A percentile compares a stretch with the other conserved stretches of the same genome.
These are phyloP conservation scores for Nyctibius grandis DNA, from an alignment of 2,797 vertebrate genomes.

Conservation along the genomic window DNA sequence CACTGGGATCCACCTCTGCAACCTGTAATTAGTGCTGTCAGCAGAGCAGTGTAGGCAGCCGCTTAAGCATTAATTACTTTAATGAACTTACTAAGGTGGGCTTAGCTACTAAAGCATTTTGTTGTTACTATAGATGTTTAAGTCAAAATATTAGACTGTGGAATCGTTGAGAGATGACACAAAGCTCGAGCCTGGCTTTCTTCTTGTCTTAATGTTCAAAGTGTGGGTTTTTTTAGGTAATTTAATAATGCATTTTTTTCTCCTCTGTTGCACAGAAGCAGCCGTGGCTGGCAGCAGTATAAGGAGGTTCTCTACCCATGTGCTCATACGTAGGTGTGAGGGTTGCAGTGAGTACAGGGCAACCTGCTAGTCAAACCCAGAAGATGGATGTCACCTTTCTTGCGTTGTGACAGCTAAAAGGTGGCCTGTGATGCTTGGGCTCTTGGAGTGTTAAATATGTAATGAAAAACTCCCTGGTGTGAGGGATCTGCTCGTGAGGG, in stretches of 20 bases:
- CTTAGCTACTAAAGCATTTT: slow-evolving; percentile 53
- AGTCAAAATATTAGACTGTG: not conserved
- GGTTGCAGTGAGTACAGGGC: not conserved
- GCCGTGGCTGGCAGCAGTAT: not conserved
- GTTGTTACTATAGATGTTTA: slow-evolving; percentile 33
- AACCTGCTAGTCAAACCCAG: not conserved
- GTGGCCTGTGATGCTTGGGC: not conserved
- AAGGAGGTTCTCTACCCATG: not conserved
- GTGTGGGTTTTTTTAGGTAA: not conserved
- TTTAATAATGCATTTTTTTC: not conserved
- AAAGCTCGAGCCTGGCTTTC: not conserved
- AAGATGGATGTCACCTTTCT: not conserved
- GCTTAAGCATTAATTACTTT: slow-evolving; percentile 47
- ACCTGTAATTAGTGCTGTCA: slow-evolving; percentile 17
- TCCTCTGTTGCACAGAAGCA: not conserved
- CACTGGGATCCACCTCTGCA: not conserved
- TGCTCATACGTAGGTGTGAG: not conserved
- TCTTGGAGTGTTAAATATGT: not conserved
- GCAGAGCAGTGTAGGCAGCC: slow-evolving; percentile 11
- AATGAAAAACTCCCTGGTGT: not conserved
- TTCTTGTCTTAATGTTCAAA: not conserved
- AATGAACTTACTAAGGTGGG: slow-evolving; percentile 39
- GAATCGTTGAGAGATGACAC: not conserved
- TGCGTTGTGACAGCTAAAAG: not conserved
- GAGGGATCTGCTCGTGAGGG: not conserved